Base-by-base conservation (phyloP, 2,888 invertebrate species). In the Pyrocoelia pectoralis region DNA sequence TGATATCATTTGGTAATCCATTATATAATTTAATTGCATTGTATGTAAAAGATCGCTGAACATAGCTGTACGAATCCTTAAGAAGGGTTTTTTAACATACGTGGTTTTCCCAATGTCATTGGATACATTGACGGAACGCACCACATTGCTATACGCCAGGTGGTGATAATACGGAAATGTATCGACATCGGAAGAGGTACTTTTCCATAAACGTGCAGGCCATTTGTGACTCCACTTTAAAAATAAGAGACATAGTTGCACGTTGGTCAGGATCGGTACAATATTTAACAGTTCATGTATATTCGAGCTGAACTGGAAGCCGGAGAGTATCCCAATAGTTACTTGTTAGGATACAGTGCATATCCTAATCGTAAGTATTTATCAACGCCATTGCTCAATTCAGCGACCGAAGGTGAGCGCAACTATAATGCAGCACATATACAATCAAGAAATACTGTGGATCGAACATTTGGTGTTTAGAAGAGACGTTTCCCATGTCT, bases 101-200 rank as follows among this genome's bases (percentile, higher is more conserved):
- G 8, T 5, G 24, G 24, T 24, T 24, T 24, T 24, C 24, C 24
- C 24, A 24, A 24, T 24, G 24, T 24, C 3, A 24, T 24, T 24
- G 8, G 24, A 24, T 24, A 8, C 24, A 24, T 24, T 24, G 24
- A 24, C 24, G 24, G 24, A 8, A 24, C 24, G 24, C n/a, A n/a
- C n/a, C 24, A 24, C 24, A 24, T 40, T 40, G 5, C 12, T 12
- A 40, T 40, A 40, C 40, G n/a, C 40, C 17, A 51, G 51, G 51
- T 51, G 71, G 72, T 51, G 62, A 71, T 6, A 56, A 72, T 63
- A 69, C 70, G 38, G 73, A 75, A 64, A 52, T 68, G n/a, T 74
- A 68, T 46, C 33, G 72, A 50, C 74, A 76, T 56, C 51, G 71
- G 29, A 75, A 74, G n/a, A n/a, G n/a, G n/a, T n/a, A n/a, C n/a